Conservation (phyloP, 2,888 invertebrate species). For the Meandrusa payeni region DNA sequence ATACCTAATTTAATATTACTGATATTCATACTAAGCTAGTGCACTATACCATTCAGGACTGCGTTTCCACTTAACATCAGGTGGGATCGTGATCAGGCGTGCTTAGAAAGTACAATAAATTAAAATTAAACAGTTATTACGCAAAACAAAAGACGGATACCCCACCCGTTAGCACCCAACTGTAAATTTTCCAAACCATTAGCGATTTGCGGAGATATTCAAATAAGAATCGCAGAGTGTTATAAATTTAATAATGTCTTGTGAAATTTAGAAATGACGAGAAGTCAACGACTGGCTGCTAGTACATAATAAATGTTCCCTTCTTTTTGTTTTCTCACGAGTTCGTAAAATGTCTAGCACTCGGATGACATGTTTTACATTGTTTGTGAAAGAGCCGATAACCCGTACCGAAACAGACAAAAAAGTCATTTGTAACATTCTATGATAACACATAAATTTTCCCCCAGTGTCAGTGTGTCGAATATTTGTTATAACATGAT, state of each 20-base stretch:
- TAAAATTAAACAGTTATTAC: too few species aligned
- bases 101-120: too few species aligned
- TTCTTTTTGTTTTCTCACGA: conserved; percentile 10
- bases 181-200: conserved; percentile 12
- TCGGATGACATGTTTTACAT: conserved; percentile 18
- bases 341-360: conserved; percentile 15
- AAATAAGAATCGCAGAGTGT: neutral
- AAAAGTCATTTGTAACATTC: conserved; percentile 16
- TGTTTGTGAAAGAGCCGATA: conserved; percentile 17
- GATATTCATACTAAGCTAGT: too few species aligned
- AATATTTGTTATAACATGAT: neutral
- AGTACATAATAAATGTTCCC: conserved; percentile 9
- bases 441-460: conserved; percentile 17
- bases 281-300: conserved; percentile 2
- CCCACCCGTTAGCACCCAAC: conserved; percentile 1
- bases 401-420: conserved; percentile 7
- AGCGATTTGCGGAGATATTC: neutral
- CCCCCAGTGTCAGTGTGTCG: neutral
- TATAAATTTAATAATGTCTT: conserved; percentile 3
- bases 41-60: too few species aligned
- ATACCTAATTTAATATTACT: too few species aligned
- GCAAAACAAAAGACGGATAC: neutral
- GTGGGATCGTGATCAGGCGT: too few species aligned
- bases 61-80: too few species aligned
- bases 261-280: conserved; percentile 3